Base-by-base conservation (phyloP, 2,888 invertebrate species). In the Boloria selene region DNA sequence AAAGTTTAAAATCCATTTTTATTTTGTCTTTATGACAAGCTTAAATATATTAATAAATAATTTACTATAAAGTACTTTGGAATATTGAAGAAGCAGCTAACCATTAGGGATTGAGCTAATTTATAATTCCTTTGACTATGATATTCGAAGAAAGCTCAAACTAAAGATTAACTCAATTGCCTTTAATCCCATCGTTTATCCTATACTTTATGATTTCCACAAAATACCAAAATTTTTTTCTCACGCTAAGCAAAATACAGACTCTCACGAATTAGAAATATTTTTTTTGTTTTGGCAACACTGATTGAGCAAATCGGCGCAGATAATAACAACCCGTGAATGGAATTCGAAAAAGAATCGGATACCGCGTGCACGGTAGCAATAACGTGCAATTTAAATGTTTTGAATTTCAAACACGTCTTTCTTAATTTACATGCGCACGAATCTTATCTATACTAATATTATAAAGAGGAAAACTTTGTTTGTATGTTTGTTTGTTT, bases 341-440 rank as follows among this genome's bases (percentile, higher is more conserved):
- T 75, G 86, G 84, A 89, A 91, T 91, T 90, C 86, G 81, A 79
- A 80, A 84, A 80, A 79, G 77, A 77, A 76, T 79, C 79, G 78
- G 73, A 72, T 69, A 71, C 77, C 85, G 86, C 86, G 85, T 86
- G 90, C 90, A 91, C 92, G 83, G 92, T 92, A 92, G 92, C 92
- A 85, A 84, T 85, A 88, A 88, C 88, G 83, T 87, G 85, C 86
- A 91, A 92, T 92, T 91, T 92, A 92, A 92, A 92, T 92, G 87
- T 86, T 92, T 91, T 86, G 83, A 86, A 92, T 92, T 88, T 90
- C 86, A 83, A 87, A 86, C 80, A 76, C 75, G 79, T 78, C 73
- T 72, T 75, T 80, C 80, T 80, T 77, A 73, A 72, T 76, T 73
- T 67, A 71, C 65, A 72, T 78, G 71, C 70, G 73, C 70, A 77